phyloP scores from a whole-genome alignment of 2,888 invertebrate genomes.

The Dynastes hyllus region DNA sequence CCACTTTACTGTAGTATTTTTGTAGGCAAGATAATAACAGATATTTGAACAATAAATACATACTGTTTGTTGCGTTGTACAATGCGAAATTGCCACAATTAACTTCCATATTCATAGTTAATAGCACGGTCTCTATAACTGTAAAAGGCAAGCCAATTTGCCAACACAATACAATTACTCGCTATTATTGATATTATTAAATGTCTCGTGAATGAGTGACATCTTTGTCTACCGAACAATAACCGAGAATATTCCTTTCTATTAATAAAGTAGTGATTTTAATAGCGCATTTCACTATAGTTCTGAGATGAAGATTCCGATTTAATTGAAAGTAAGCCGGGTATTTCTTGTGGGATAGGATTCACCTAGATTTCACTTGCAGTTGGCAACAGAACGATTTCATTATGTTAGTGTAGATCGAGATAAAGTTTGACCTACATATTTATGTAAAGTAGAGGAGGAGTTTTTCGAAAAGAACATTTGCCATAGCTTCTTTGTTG shows the following conservation, averaged over 20 bases:
- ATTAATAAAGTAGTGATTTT: background rate
- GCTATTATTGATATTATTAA: background rate
- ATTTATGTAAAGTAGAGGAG: too few species aligned
- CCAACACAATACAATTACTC: background rate
- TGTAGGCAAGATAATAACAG: too few species aligned
- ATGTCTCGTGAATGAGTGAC: background rate
- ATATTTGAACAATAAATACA: too few species aligned
- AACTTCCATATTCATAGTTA: background rate
- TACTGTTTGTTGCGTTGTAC: background rate
- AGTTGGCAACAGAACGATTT: too few species aligned
- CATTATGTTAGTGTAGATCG: too few species aligned
- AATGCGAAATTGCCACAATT: background rate
- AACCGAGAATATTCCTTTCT: background rate
- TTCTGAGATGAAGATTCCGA: too few species aligned
- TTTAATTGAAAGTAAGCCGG: background rate
- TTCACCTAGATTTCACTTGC: background rate
- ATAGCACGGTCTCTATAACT: background rate
- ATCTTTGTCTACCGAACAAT: conserved; percentile 1
- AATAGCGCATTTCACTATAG: background rate
- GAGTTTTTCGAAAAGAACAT: too few species aligned
- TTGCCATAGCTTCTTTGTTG: too few species aligned
- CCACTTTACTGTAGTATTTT: too few species aligned
- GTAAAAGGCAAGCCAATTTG: conserved; percentile 1
- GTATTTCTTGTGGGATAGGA: background rate
- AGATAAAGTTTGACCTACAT: too few species aligned